Evolutionary conservation across 2,888 invertebrate genomes (phyloP).

Genomic region (Ganaspis brasiliensis): DNA sequence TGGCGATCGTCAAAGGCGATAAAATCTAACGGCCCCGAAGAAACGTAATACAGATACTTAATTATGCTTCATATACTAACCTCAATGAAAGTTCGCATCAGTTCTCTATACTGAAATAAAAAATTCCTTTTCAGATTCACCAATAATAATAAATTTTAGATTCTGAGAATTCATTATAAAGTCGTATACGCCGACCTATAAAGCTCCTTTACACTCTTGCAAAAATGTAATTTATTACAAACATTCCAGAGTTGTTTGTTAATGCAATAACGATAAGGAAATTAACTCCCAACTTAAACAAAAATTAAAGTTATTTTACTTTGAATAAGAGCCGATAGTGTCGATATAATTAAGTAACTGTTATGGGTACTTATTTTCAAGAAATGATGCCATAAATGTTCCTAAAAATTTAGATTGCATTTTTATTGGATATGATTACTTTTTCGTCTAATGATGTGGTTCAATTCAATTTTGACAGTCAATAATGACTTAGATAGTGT

Average conservation of each 20-base stretch:
- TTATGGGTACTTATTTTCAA: not conserved
- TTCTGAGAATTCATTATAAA: constrained; percentile 5
- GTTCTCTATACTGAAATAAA: constrained; percentile 19
- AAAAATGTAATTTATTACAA: constrained; percentile 10
- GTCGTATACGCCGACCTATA: too few species aligned
- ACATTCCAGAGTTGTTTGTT: not conserved
- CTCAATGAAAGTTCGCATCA: constrained; percentile 36
- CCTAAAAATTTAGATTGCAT: too few species aligned
- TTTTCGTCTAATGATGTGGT: too few species aligned
- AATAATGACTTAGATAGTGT: too few species aligned
- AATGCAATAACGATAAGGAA: not conserved
- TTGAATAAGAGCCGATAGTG: not conserved
- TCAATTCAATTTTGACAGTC: too few species aligned
- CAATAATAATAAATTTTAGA: not conserved
- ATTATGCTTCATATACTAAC: constrained; percentile 38
- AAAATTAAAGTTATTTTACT: not conserved
- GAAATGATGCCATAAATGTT: too few species aligned
- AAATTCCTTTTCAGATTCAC: not conserved
- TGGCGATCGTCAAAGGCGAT: constrained; percentile 38
- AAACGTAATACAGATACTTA: constrained; percentile 41
- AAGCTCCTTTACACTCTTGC: not conserved
- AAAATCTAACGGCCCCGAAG: constrained; percentile 31
- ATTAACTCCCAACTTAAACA: not conserved
- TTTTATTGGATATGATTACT: too few species aligned
- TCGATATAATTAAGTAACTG: not conserved